A percentile compares a stretch with the other conserved stretches of the same genome.
Evolutionary conservation across 2,797 vertebrate genomes (phyloP).

Genomic region (Ctenopoma kingsleyae): DNA sequence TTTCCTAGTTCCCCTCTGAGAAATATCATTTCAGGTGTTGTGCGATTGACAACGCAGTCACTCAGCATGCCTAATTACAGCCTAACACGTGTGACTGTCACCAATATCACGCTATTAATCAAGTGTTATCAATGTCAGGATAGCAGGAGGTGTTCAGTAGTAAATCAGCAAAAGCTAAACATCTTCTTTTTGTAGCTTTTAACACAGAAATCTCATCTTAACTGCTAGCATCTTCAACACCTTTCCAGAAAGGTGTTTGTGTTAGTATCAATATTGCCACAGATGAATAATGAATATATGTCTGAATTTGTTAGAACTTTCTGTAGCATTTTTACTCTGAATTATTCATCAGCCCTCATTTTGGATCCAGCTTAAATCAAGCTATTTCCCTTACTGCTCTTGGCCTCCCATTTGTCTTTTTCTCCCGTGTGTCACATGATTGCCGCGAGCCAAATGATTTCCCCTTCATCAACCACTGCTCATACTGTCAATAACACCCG

Average conservation of each 20-base stretch:
- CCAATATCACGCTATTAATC: slow-evolving; percentile 8
- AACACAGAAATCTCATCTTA: slow-evolving; percentile 12
- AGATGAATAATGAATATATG: slow-evolving; percentile 3
- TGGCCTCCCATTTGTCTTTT: slow-evolving; percentile 34
- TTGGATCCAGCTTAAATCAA: slow-evolving; percentile 22
- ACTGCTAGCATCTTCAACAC: not conserved
- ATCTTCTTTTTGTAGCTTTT: slow-evolving; percentile 16
- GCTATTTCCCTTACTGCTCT: slow-evolving; percentile 1
- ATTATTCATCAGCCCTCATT: not conserved
- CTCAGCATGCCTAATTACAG: slow-evolving; percentile 53
- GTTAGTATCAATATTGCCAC: not conserved
- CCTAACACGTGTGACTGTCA: slow-evolving; percentile 48
- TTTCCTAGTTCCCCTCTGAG: not conserved
- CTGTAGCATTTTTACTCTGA: not conserved
- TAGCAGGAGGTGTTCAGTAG: slow-evolving; percentile 29
- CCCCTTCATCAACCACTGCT: slow-evolving; percentile 2
- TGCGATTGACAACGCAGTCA: slow-evolving; percentile 47
- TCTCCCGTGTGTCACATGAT: slow-evolving; percentile 21
- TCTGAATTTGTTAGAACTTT: slow-evolving; percentile 7
- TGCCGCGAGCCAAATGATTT: slow-evolving; percentile 8
- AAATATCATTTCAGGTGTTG: slow-evolving; percentile 33
- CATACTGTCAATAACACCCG: slow-evolving; percentile 10
- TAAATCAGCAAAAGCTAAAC: slow-evolving; percentile 20
- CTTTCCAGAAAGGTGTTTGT: slow-evolving; percentile 29
- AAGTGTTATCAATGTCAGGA: slow-evolving; percentile 33